Percentiles rank a stretch among this genome's conserved stretches.
These are phyloP conservation scores for Anabas testudineus DNA, from an alignment of 2,797 vertebrate genomes.

Conservation along the genomic window DNA sequence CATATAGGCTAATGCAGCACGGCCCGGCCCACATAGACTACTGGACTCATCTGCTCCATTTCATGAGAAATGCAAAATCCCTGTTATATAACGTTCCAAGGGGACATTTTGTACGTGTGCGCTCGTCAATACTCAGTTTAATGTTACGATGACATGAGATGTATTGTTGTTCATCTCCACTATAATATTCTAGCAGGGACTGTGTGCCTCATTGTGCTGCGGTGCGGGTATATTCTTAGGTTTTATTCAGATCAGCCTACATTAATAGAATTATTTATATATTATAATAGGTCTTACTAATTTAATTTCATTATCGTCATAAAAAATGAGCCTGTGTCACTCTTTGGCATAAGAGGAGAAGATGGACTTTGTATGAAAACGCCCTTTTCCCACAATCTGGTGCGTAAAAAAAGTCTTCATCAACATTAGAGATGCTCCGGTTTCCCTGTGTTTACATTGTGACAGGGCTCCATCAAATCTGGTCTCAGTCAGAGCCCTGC, in stretches of 20 bases:
- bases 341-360: constrained; percentile 1
- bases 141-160: not conserved
- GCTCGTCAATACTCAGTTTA: not conserved
- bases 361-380: not conserved
- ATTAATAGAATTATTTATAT: no score
- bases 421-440: not conserved
- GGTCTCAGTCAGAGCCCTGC: constrained; percentile 39
- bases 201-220: no score
- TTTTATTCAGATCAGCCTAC: not conserved
- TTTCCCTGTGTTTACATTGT: constrained; percentile 44
- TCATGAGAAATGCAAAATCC: no score
- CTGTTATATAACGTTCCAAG: no score
- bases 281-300: no score
- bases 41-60: constrained; percentile 35
- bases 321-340: not conserved
- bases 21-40: constrained; percentile 40
- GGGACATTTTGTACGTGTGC: constrained; percentile 8
- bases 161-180: no score
- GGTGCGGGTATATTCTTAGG: not conserved
- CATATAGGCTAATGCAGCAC: constrained; percentile 32
- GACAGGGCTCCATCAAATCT: constrained; percentile 13
- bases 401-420: not conserved
- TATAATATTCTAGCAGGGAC: no score
- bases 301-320: not conserved
- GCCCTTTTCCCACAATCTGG: not conserved